Evolutionary conservation across 2,113 vertebrate species (phyloP), one percentile per base, ranked within the genome.

Genomic region (Spea bombifrons): DNA sequence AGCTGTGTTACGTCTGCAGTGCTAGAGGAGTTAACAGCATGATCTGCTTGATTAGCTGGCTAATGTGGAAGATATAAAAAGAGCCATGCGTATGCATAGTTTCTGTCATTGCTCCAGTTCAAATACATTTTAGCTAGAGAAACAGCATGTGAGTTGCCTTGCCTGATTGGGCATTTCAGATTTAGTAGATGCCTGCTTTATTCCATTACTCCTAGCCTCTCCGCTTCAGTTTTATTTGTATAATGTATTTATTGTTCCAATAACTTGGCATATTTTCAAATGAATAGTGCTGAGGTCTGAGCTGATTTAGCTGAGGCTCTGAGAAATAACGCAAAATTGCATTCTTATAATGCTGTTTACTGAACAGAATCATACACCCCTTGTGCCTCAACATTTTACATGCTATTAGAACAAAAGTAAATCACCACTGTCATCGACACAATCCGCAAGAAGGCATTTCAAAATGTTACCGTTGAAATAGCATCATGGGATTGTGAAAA

Each of bases 171-270:
- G 61, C 44, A 72, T 78, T 78, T 71, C 52, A 53, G 76, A 72
- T 78, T 72, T 61, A 78, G 76, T 69, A 66, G 76, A 78, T 78
- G 76, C 69, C 69, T 71, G 17, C 76, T 78, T 78, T 78, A 72
- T 78, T 78, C 76, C 77, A 73, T 80, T 80, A 73, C 63, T 59
- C 63, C 52, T 80, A 45, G 50, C 46, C 69, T 9, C 15, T 57
- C 69, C 46, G 69, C 66, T 80, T 73, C 61, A 66, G 67, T 72
- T 72, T 78, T 65, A 71, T 78, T 65, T 78, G 61, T 72, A 78
- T 78, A 78, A 72, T 73, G 49, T 73, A 80, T 80, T 80, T 80
- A 73, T 80, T 80, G 77, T 80, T 80, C 49, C 70, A 80, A 80
- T 80, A 73, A 67, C 63, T 64, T 80, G 77, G 77, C 77, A 67